These are phyloP conservation scores for Stratiomys singularior DNA, from an alignment of 2,888 invertebrate species.

Conservation along the genomic window DNA sequence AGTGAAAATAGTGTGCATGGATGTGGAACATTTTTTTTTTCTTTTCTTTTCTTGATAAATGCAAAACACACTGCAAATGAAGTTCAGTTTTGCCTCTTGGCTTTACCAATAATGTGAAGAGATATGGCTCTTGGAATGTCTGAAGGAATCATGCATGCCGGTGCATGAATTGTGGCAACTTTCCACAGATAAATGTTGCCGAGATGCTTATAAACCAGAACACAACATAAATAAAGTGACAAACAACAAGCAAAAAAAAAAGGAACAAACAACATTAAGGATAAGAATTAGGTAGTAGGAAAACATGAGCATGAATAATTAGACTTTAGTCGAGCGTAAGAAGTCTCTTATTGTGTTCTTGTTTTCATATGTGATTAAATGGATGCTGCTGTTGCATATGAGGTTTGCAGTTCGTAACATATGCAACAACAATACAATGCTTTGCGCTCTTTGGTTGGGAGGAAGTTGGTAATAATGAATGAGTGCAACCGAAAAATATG, in stretches of 20 bases:
- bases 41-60: background rate
- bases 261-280: background rate
- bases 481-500: background rate
- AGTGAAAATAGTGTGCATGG: background rate
- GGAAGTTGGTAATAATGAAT: background rate
- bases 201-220: constrained; percentile 7
- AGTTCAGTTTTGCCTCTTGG: background rate
- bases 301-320: constrained; percentile 19
- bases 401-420: too few relatives aligned
- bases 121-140: background rate
- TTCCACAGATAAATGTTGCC: background rate
- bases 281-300: background rate
- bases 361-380: background rate
- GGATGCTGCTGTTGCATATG: background rate
- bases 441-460: background rate
- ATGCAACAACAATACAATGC: too few relatives aligned
- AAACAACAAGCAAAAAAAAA: background rate
- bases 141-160: background rate
- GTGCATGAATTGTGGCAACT: background rate
- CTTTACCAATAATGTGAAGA: too few relatives aligned
- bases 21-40: background rate
- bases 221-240: background rate
- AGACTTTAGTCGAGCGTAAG: constrained; percentile 23
- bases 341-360: background rate
- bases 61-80: background rate